These are phyloP conservation scores for Strigamia maritima DNA, from an alignment of 2,888 invertebrate species.

Conservation along the genomic window DNA sequence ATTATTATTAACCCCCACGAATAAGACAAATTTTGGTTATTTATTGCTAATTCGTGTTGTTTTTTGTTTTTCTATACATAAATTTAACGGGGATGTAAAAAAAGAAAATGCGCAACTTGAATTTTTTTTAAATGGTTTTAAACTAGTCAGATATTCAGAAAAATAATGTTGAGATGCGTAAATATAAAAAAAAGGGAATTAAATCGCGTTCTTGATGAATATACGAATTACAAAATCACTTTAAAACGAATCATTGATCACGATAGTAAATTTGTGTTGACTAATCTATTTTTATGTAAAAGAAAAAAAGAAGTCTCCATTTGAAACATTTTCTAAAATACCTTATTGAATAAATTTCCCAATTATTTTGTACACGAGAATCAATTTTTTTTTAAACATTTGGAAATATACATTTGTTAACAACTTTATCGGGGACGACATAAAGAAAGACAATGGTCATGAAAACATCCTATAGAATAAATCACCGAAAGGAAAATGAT, in stretches of 20 bases:
- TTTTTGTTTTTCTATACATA: background rate
- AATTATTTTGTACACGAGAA: background rate
- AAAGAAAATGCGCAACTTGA: background rate
- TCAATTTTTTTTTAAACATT: background rate
- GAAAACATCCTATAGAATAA: background rate
- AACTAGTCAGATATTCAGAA: background rate
- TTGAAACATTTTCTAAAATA: background rate
- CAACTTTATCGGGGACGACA: background rate
- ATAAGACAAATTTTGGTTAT: background rate
- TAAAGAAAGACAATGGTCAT: conserved; percentile 5
- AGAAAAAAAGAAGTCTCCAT: background rate
- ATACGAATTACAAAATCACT: background rate
- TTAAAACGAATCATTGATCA: background rate
- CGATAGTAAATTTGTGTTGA: background rate
- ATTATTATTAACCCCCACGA: background rate
- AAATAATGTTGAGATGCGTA: background rate
- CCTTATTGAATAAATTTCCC: background rate
- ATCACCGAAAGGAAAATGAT: background rate
- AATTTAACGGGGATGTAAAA: background rate
- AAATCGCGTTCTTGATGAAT: background rate
- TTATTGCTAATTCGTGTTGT: background rate
- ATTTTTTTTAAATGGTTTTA: background rate
- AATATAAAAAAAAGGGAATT: background rate
- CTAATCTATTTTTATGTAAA: no score
- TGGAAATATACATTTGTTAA: background rate